phyloP scores from a whole-genome alignment of 2,113 vertebrate species.

The Diadophis punctatus region DNA sequence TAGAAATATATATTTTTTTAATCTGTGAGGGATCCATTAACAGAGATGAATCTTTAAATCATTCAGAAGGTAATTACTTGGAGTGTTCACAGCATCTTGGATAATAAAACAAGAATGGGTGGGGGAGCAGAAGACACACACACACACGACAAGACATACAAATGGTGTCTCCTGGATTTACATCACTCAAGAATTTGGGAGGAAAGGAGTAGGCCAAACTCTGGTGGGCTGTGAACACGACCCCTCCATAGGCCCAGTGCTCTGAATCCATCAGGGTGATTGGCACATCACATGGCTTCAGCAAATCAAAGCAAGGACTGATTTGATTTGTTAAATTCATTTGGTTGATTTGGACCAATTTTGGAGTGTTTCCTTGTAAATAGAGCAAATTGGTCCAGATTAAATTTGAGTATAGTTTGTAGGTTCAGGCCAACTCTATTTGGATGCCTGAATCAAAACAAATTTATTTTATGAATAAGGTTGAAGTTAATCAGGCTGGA shows the following conservation, averaged over 20 bases:
- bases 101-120: neutral
- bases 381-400: neutral
- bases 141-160: neutral
- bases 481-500: neutral
- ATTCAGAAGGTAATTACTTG: constrained; percentile 6
- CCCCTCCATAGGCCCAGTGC: neutral
- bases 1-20: neutral
- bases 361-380: neutral
- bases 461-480: neutral
- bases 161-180: neutral
- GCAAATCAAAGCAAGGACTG: neutral
- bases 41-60: constrained; percentile 3
- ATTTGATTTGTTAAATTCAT: neutral
- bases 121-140: neutral
- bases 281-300: neutral
- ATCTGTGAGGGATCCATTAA: constrained; percentile 11
- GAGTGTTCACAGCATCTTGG: neutral
- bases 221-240: neutral
- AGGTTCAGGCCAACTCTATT: neutral
- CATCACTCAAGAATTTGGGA: neutral
- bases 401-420: neutral
- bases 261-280: neutral
- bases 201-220: neutral
- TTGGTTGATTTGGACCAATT: neutral
- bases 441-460: neutral